Evolutionary conservation across 2,888 invertebrate genomes (phyloP).

Genomic region (Hanleya hanleyi): DNA sequence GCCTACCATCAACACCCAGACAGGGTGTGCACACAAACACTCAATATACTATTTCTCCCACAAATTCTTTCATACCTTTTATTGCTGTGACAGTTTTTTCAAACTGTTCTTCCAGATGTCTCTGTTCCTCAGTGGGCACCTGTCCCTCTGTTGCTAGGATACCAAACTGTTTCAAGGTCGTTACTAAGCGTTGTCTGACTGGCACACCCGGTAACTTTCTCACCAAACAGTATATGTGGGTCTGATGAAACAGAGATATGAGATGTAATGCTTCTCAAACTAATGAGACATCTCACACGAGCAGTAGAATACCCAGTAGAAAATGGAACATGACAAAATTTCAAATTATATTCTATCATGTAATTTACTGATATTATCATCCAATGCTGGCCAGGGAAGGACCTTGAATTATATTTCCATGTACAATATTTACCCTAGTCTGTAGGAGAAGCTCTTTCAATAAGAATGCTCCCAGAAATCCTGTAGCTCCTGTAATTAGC

Average conservation of each 20-base stretch:
- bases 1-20: too few relatives aligned
- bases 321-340: not conserved
- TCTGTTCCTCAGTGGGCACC: constrained; percentile 53
- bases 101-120: constrained; percentile 46
- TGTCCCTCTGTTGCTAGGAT: constrained; percentile 53
- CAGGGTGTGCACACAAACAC: too few relatives aligned
- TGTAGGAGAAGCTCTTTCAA: constrained; percentile 67
- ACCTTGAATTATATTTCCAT: too few relatives aligned
- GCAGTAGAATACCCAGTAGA: not conserved
- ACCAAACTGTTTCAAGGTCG: constrained; percentile 63
- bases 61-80: constrained; percentile 47
- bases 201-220: constrained; percentile 66
- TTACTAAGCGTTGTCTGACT: constrained; percentile 55
- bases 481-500: constrained; percentile 73
- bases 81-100: constrained; percentile 63
- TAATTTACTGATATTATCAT: not conserved
- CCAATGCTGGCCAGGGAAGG: too few relatives aligned
- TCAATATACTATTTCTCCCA: too few relatives aligned
- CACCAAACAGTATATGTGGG: constrained; percentile 70
- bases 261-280: too few relatives aligned
- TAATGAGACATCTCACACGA: too few relatives aligned
- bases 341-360: constrained; percentile 49
- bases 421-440: constrained; percentile 66
- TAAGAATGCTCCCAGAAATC: constrained; percentile 72
- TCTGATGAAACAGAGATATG: constrained; percentile 53